Conservation (phyloP, 1,140 invertebrate species). For the Cardiocondyla obscurior region DNA sequence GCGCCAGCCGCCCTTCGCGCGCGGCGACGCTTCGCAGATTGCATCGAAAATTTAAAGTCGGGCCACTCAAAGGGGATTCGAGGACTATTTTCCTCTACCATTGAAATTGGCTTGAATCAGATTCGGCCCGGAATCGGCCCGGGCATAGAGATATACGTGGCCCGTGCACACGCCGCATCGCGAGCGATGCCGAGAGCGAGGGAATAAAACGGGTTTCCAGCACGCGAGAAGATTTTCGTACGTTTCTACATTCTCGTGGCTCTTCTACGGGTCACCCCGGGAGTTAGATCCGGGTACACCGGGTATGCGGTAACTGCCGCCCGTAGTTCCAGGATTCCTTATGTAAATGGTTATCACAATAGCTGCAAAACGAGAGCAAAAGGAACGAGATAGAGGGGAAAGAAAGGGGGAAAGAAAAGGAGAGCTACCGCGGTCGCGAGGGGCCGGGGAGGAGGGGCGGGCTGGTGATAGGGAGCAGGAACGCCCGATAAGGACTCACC, state of each 20-base stretch:
- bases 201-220: conserved; percentile 53
- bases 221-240: conserved; percentile 53
- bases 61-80: conserved; percentile 52
- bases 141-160: conserved; percentile 38
- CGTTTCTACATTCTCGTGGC: background rate
- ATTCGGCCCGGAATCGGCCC: conserved; percentile 48
- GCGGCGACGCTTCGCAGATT: conserved; percentile 51
- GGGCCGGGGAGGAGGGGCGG: too few species aligned
- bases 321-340: conserved; percentile 71
- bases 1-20: background rate
- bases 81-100: conserved; percentile 60
- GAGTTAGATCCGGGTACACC: conserved; percentile 33
- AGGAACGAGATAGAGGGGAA: conserved; percentile 13
- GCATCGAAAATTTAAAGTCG: conserved; percentile 69
- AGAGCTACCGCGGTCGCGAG: background rate
- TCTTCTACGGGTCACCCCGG: conserved; percentile 23
- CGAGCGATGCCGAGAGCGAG: conserved; percentile 14
- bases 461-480: conserved; percentile 31
- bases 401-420: conserved; percentile 1
- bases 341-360: conserved; percentile 78
- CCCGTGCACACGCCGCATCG: conserved; percentile 2
- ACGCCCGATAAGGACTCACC: conserved; percentile 64
- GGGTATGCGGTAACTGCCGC: conserved; percentile 70
- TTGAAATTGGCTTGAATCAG: conserved; percentile 65
- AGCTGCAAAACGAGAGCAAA: conserved; percentile 68